These are phyloP conservation scores for Loripinus fragilis DNA, from an alignment of 2,888 invertebrate genomes.

Conservation along the genomic window DNA sequence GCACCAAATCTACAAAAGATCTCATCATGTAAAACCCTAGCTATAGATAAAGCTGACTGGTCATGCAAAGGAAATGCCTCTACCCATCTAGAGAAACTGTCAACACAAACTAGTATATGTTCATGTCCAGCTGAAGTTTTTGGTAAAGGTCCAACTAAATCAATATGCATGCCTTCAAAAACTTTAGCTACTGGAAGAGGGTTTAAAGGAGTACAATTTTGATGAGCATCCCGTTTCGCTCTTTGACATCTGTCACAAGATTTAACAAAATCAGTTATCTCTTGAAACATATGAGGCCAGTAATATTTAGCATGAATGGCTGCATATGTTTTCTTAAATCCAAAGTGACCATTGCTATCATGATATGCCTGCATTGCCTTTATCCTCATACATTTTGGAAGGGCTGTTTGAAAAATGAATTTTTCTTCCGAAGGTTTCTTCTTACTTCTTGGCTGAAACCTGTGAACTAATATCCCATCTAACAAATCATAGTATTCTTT, in stretches of 20 bases:
- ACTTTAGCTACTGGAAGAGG: slow-evolving; percentile 32
- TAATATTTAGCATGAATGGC: slow-evolving; percentile 29
- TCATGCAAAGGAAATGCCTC: slow-evolving; percentile 47
- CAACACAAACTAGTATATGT: slow-evolving; percentile 45
- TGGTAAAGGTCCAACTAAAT: slow-evolving; percentile 30
- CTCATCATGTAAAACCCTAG: slow-evolving; percentile 32
- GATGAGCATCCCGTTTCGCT: slow-evolving; percentile 33
- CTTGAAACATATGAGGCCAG: slow-evolving; percentile 33
- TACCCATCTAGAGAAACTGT: slow-evolving; percentile 41
- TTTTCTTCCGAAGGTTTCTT: slow-evolving; percentile 19
- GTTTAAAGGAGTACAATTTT: slow-evolving; percentile 19
- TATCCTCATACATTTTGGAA: slow-evolving; percentile 19
- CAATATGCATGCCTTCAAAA: slow-evolving; percentile 32
- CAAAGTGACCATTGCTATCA: slow-evolving; percentile 30
- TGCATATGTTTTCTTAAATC: slow-evolving; percentile 26
- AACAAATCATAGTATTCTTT: slow-evolving; percentile 1
- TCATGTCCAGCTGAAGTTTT: slow-evolving; percentile 40
- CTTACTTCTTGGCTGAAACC: not conserved
- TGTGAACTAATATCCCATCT: not conserved
- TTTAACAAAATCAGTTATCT: slow-evolving; percentile 35
- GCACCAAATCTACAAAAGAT: slow-evolving; percentile 41
- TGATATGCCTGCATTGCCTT: slow-evolving; percentile 22
- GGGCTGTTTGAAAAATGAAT: slow-evolving; percentile 32
- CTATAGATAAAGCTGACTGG: slow-evolving; percentile 40
- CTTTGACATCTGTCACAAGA: slow-evolving; percentile 50